Base-by-base conservation (phyloP, 2,797 vertebrate genomes). In the Todus mexicanus region DNA sequence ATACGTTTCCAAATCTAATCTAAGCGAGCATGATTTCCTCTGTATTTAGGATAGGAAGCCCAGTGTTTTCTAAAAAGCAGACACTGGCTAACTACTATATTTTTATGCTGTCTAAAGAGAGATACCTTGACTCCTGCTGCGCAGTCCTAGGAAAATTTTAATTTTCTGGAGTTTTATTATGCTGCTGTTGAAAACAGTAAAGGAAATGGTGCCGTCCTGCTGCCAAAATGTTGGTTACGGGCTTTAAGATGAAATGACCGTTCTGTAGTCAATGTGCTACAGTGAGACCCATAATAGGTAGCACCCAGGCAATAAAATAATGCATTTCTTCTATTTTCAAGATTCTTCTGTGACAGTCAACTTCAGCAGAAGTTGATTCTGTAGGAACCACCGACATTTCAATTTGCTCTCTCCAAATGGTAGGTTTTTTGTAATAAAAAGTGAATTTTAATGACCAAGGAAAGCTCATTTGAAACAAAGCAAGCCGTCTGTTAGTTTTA, bases 401-500 rank as follows among this genome's bases (percentile, higher is more conserved):
- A 80, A 71, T 96, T 92, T 89, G 17, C 57, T 89, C 12, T 88
- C 84, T 88, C 68, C 76, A 38, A 87, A 89, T 69, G 87, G 66
- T 92, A 45, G 56, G n/a, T n/a, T 31, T 83, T 96, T 84, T 82
- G 37, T 79, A 94, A 75, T 92, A 94, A 95, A 87, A 76, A 87
- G 71, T 77, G 92, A 91, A 69, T 92, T 93, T 94, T 94, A 96
- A 95, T 84, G 64, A 77, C 66, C 43, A 80, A 48, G 73, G 79
- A 82, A 92, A 89, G 77, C 61, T 94, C 51, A 81, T 92, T 93
- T 96, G 92, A 93, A 95, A 95, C 95, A 96, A 97, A 93, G 90
- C 6, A 89, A 85, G 68, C 90, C 17, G 75, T 95, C 89, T 96
- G 82, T 80, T 95, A 26, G 72, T 90, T 97, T 96, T 95, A 94